Evolutionary conservation across 1,140 invertebrate genomes (phyloP).

Genomic region (Nasonia giraulti): DNA sequence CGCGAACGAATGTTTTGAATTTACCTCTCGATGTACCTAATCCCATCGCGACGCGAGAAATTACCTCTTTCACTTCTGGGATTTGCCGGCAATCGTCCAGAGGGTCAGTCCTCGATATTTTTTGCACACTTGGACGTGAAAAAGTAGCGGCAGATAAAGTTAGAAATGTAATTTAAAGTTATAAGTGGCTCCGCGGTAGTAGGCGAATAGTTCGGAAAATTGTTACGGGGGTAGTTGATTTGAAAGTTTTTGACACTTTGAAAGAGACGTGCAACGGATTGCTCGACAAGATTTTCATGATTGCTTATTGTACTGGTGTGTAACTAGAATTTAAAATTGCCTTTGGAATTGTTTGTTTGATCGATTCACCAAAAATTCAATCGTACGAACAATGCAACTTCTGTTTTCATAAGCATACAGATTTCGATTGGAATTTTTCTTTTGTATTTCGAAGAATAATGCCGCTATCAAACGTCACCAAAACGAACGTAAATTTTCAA

Average conservation of each 20-base stretch:
- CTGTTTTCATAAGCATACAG: too few relatives aligned
- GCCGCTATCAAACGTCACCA: too few relatives aligned
- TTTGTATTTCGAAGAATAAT: too few relatives aligned
- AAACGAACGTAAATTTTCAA: too few relatives aligned
- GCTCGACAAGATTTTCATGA: neutral
- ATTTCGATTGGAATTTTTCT: too few relatives aligned
- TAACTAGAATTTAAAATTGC: too few relatives aligned
- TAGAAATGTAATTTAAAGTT: constrained; percentile 50
- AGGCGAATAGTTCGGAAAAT: constrained; percentile 24
- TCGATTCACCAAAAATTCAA: neutral
- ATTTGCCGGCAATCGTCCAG: neutral
- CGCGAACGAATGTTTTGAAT: too few relatives aligned
- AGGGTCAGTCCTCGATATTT: neutral
- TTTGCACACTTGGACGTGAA: neutral
- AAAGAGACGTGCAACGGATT: neutral
- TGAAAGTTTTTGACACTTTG: neutral
- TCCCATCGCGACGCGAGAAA: too few relatives aligned
- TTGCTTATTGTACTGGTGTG: neutral
- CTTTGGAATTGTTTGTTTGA: too few relatives aligned
- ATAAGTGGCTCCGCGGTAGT: neutral
- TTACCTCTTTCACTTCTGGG: neutral
- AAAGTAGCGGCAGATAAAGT: constrained; percentile 20
- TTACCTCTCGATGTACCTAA: too few relatives aligned
- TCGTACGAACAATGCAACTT: too few relatives aligned
- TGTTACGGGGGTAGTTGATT: neutral